These are phyloP conservation scores for Papilio polyxenes DNA, from an alignment of 1,140 invertebrate species.

Conservation along the genomic window DNA sequence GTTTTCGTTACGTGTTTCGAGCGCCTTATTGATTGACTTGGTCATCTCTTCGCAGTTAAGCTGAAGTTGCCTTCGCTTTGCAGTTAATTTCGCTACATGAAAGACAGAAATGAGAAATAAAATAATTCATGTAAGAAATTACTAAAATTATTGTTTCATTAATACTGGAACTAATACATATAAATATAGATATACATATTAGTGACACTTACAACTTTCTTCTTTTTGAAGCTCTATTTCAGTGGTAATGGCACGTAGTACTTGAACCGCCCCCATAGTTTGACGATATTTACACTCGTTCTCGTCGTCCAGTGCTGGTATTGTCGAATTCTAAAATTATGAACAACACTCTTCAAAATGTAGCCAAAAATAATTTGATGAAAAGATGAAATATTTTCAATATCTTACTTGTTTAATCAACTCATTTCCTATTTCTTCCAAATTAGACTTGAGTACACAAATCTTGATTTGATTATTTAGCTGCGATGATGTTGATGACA, in stretches of 20 bases:
- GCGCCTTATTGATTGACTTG: constrained; percentile 47
- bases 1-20: constrained; percentile 46
- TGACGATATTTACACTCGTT: constrained; percentile 62
- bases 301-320: constrained; percentile 61
- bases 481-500: constrained; percentile 65
- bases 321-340: constrained; percentile 51
- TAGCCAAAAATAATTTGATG: not conserved
- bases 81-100: constrained; percentile 56
- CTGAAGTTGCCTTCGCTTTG: constrained; percentile 63
- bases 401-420: constrained; percentile 59
- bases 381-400: constrained; percentile 9
- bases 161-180: not conserved
- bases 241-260: constrained; percentile 54
- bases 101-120: not conserved
- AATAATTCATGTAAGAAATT: not conserved
- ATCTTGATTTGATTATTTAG: constrained; percentile 70
- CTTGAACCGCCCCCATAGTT: constrained; percentile 54
- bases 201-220: constrained; percentile 54
- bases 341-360: not conserved
- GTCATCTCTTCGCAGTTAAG: constrained; percentile 55
- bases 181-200: not conserved
- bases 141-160: not conserved
- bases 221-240: constrained; percentile 61
- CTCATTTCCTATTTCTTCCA: constrained; percentile 68
- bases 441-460: constrained; percentile 64